Conservation (phyloP, 2,797 vertebrate genomes). For the Xenopus petersii region DNA sequence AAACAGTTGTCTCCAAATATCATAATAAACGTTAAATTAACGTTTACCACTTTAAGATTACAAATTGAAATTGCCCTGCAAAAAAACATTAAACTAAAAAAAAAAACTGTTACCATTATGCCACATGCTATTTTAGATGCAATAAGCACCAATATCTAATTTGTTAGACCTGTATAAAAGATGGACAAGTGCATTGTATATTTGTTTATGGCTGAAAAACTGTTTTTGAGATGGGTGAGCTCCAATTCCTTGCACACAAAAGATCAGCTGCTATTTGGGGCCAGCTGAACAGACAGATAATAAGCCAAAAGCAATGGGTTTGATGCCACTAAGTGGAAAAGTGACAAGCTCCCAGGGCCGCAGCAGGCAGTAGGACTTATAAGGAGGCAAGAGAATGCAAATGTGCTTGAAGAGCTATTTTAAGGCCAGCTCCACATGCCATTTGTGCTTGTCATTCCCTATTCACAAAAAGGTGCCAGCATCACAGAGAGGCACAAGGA, state of each 20-base stretch:
- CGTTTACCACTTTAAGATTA: too few species aligned
- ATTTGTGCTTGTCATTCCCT: constrained; percentile 80
- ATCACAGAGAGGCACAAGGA: not conserved
- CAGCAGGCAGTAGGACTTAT: constrained; percentile 68
- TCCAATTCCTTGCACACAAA: not conserved
- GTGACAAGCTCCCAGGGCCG: constrained; percentile 49
- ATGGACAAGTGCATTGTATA: too few species aligned
- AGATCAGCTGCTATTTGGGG: constrained; percentile 9
- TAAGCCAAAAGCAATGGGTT: constrained; percentile 48
- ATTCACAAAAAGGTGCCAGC: constrained; percentile 59
- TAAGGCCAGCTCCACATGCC: constrained; percentile 76
- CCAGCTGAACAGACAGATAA: constrained; percentile 16
- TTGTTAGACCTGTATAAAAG: too few species aligned
- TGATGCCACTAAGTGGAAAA: constrained; percentile 67
- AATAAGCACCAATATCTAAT: too few species aligned
- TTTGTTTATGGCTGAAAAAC: too few species aligned
- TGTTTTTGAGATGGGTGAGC: not conserved
- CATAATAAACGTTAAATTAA: too few species aligned
- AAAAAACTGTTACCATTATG: too few species aligned
- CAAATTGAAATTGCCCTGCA: too few species aligned
- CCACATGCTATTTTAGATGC: too few species aligned
- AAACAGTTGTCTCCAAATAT: too few species aligned
- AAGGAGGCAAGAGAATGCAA: constrained; percentile 68
- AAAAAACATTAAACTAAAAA: too few species aligned
- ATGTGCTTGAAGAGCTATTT: constrained; percentile 81